These are phyloP conservation scores for Drosophila oshimai DNA, from an alignment of 1,140 invertebrate genomes.

Conservation along the genomic window DNA sequence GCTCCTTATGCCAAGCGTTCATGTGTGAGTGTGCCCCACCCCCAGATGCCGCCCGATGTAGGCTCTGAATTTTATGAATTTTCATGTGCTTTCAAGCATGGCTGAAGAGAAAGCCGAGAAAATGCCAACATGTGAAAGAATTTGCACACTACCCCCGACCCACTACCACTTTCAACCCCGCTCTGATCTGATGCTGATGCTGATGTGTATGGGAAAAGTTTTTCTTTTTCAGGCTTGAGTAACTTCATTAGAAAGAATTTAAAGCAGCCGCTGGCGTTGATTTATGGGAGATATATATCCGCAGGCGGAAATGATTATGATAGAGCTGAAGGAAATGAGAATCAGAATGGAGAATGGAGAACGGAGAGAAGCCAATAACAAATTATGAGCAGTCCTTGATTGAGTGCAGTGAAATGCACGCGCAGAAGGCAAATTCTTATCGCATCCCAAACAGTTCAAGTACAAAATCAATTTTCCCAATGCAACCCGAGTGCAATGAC, in stretches of 20 bases:
- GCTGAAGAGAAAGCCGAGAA: constrained; percentile 40
- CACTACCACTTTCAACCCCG: neutral
- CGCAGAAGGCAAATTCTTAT: constrained; percentile 60
- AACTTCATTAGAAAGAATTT: constrained; percentile 71
- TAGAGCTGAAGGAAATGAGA: constrained; percentile 20
- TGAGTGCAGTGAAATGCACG: constrained; percentile 31
- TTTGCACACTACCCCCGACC: constrained; percentile 40
- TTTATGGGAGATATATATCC: constrained; percentile 55
- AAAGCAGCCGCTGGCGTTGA: constrained; percentile 70
- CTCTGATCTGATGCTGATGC: neutral
- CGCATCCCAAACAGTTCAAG: constrained; percentile 39
- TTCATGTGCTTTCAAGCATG: constrained; percentile 68
- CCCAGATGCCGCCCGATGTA: constrained; percentile 23
- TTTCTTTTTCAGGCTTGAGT: constrained; percentile 70
- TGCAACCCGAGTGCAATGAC: constrained; percentile 20
- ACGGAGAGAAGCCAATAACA: constrained; percentile 29
- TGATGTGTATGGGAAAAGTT: constrained; percentile 42
- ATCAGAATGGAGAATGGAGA: constrained; percentile 2
- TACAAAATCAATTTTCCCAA: constrained; percentile 67
- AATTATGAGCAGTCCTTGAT: constrained; percentile 52
- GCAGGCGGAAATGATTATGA: constrained; percentile 44
- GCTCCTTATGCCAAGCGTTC: constrained; percentile 64
- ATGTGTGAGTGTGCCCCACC: constrained; percentile 12
- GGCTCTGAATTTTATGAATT: constrained; percentile 72
- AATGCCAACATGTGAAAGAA: constrained; percentile 66